A percentile compares a stretch with the other conserved stretches of the same genome.
These are phyloP conservation scores for Chamaetylas fuelleborni DNA, from an alignment of 2,113 vertebrate species.

Conservation along the genomic window DNA sequence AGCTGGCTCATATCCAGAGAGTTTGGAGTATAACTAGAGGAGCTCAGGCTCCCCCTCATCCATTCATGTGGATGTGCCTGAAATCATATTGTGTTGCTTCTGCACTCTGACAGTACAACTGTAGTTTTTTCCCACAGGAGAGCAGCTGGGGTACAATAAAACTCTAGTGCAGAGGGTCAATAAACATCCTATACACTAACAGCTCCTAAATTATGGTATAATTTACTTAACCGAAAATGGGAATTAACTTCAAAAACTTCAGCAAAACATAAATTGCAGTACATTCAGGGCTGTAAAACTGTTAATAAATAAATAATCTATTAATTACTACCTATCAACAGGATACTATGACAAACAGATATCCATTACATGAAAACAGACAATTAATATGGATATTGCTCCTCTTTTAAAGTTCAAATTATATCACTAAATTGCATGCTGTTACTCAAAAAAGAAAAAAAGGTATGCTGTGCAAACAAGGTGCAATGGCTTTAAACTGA, in stretches of 20 bases:
- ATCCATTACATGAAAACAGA: conserved; percentile 5
- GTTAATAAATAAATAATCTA: conserved; percentile 6
- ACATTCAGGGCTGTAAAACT: neutral
- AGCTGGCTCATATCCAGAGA: neutral
- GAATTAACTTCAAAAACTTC: conserved; percentile 12
- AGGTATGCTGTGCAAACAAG: neutral
- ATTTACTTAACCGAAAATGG: neutral
- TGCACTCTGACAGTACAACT: neutral
- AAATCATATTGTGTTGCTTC: neutral
- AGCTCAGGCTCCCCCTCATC: neutral
- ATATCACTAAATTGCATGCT: neutral
- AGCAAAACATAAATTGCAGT: neutral
- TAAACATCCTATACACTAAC: neutral
- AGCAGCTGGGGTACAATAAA: neutral
- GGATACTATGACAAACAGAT: neutral
- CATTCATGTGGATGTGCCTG: neutral
- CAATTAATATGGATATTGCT: neutral
- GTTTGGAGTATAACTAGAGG: neutral
- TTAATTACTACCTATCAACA: conserved; percentile 24
- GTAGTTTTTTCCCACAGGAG: neutral
- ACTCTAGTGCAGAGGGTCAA: neutral
- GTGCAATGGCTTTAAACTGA: neutral
- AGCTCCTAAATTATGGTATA: neutral
- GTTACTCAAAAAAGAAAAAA: neutral
- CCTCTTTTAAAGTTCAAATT: neutral